phyloP scores from a whole-genome alignment of 2,888 invertebrate species.

The Leptura quadrifasciata region DNA sequence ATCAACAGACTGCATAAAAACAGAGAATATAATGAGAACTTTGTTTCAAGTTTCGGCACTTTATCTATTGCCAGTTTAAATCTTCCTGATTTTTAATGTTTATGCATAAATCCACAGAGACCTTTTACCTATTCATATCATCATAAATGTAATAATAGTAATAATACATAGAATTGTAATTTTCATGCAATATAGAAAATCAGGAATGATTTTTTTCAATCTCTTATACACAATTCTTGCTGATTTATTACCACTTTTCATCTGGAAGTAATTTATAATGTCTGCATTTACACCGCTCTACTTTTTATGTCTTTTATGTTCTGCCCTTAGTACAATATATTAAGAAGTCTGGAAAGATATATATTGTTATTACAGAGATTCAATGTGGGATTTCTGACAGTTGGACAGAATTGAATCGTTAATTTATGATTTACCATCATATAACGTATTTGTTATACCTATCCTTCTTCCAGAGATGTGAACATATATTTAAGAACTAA shows the following conservation, averaged over 20 bases:
- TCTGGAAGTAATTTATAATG: background rate
- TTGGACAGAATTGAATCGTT: background rate
- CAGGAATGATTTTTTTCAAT: background rate
- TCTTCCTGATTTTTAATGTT: too few species aligned
- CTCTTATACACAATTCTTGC: background rate
- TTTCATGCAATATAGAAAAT: background rate
- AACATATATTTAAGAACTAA: too few species aligned
- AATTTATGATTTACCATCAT: background rate
- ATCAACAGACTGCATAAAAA: too few species aligned
- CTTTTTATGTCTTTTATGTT: background rate
- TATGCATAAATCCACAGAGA: too few species aligned
- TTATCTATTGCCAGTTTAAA: too few species aligned
- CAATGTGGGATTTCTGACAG: background rate
- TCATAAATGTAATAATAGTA: too few species aligned
- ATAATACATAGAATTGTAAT: too few species aligned
- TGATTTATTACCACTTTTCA: conserved; percentile 4
- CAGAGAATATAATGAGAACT: too few species aligned
- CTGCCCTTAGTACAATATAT: background rate
- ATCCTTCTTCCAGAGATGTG: background rate
- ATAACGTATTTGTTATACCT: background rate
- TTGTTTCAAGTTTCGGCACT: too few species aligned
- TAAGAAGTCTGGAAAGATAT: background rate
- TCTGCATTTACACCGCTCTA: background rate
- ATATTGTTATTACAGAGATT: background rate
- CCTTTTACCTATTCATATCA: too few species aligned